phyloP scores from a whole-genome alignment of 2,113 vertebrate species.

The Grammomys surdaster region DNA sequence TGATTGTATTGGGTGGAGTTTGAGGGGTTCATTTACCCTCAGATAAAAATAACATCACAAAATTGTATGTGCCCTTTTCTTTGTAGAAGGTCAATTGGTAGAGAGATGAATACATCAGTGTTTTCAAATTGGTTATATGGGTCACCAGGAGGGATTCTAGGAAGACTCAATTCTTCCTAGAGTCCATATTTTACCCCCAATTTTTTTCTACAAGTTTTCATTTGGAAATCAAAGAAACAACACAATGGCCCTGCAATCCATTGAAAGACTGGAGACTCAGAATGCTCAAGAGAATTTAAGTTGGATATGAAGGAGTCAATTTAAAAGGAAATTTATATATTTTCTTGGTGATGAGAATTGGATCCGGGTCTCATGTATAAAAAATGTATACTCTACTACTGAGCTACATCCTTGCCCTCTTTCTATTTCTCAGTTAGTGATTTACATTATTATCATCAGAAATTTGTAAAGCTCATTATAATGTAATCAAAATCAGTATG shows the following conservation, averaged over 20 bases:
- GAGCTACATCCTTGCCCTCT: not conserved
- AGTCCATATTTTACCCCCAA: not conserved
- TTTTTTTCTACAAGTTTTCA: not conserved
- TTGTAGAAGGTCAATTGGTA: not conserved
- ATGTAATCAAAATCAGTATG: constrained; percentile 12
- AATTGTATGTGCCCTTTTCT: not conserved
- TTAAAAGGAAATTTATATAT: constrained; percentile 1
- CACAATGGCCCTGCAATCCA: not conserved
- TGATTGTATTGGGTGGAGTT: not conserved
- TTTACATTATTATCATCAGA: not conserved
- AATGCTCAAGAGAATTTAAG: not conserved
- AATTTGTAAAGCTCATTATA: not conserved
- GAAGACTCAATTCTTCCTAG: not conserved
- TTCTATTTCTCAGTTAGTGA: not conserved
- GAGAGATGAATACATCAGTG: not conserved
- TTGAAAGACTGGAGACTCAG: not conserved
- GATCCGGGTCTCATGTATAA: not conserved
- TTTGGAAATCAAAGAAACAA: not conserved
- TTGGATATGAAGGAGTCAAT: not conserved
- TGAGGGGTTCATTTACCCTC: not conserved
- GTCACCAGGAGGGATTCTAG: not conserved
- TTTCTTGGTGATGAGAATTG: not conserved
- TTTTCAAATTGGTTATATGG: not conserved
- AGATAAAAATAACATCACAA: not conserved
- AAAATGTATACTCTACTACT: not conserved